These are phyloP conservation scores for Benitochromis conjunctus DNA, from an alignment of 2,113 vertebrate genomes.

Conservation along the genomic window DNA sequence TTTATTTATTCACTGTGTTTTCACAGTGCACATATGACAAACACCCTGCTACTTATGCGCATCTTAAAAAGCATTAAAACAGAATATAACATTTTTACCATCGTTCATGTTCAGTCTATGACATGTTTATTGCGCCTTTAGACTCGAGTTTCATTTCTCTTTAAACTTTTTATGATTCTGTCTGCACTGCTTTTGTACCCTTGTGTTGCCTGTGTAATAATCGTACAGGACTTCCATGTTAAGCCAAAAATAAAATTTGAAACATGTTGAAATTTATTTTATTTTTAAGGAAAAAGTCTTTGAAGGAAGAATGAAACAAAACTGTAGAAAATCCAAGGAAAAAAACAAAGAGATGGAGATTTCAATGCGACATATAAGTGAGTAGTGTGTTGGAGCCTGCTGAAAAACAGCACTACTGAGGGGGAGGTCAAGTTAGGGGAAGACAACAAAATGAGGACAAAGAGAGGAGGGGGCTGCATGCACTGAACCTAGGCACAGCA, in stretches of 20 bases:
- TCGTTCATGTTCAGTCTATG: neutral
- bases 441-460: conserved; percentile 40
- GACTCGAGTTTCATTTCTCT: neutral
- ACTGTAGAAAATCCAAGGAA: neutral
- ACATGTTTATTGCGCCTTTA: neutral
- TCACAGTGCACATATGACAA: neutral
- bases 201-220: neutral
- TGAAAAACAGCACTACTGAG: neutral
- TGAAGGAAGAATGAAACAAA: neutral
- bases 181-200: neutral
- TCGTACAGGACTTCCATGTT: neutral
- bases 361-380: neutral
- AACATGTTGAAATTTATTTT: neutral
- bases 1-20: neutral
- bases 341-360: neutral
- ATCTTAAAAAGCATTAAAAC: neutral
- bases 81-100: neutral
- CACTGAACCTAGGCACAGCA: neutral
- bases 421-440: conserved; percentile 18
- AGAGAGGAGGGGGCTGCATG: conserved; percentile 5
- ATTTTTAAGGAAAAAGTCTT: neutral
- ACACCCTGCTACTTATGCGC: neutral
- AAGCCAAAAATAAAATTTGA: neutral
- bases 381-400: neutral
- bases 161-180: neutral